These are phyloP conservation scores for Micoletzkya japonica DNA, from an alignment of 2,888 invertebrate genomes.

Conservation along the genomic window DNA sequence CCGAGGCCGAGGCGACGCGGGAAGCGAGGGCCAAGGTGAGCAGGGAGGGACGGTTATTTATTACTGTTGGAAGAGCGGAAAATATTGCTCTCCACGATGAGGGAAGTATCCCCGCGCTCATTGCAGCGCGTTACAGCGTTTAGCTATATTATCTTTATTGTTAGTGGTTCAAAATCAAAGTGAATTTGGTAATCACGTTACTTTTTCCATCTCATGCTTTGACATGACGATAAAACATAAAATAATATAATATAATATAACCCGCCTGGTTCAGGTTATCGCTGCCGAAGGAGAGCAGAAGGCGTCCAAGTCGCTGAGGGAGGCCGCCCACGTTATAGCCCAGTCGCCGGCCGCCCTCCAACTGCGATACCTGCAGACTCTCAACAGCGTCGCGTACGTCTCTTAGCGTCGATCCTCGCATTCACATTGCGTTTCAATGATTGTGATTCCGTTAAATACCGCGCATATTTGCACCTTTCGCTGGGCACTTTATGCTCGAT, in stretches of 20 bases:
- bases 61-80: too few relatives aligned
- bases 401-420: too few relatives aligned
- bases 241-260: background rate
- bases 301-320: slow-evolving; percentile 80
- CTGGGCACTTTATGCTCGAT: too few relatives aligned
- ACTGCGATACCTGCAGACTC: slow-evolving; percentile 76
- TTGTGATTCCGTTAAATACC: too few relatives aligned
- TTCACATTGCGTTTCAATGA: too few relatives aligned
- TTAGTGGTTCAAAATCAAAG: too few relatives aligned
- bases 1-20: slow-evolving; percentile 55
- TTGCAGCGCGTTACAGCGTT: too few relatives aligned
- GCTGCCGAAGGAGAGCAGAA: slow-evolving; percentile 68
- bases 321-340: slow-evolving; percentile 82
- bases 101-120: too few relatives aligned
- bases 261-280: slow-evolving; percentile 68
- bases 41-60: background rate
- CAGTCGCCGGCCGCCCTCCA: slow-evolving; percentile 82
- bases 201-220: background rate
- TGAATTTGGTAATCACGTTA: background rate
- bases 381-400: slow-evolving; percentile 71
- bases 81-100: too few relatives aligned
- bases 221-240: too few relatives aligned
- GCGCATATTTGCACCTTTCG: too few relatives aligned
- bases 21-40: slow-evolving; percentile 55
- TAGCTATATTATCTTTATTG: too few relatives aligned